Conservation (phyloP, 2,888 invertebrate species). For the Pseudococcus jackbeardsleyi region DNA sequence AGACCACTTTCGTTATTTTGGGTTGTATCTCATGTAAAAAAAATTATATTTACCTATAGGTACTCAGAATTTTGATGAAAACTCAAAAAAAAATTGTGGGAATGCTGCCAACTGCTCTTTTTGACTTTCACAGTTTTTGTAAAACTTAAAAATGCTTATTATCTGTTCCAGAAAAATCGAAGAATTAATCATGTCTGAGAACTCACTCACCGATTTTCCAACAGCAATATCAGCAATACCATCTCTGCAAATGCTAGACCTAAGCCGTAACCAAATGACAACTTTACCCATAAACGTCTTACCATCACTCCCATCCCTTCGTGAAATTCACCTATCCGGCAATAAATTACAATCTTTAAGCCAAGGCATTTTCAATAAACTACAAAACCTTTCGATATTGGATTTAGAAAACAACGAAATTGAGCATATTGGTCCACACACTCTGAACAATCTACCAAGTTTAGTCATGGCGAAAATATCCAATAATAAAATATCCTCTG, state of each 20-base stretch:
- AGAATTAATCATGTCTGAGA: constrained; percentile 83
- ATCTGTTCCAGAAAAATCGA: constrained; percentile 76
- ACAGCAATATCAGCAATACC: constrained; percentile 78
- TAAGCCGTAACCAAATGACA: constrained; percentile 83
- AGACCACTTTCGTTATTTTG: no score
- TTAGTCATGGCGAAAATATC: constrained; percentile 69
- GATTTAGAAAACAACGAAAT: constrained; percentile 87
- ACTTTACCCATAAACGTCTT: constrained; percentile 79
- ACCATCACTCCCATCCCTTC: constrained; percentile 78
- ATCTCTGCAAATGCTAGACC: constrained; percentile 80
- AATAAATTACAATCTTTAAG: constrained; percentile 81
- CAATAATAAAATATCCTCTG: constrained; percentile 70
- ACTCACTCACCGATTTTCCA: constrained; percentile 81
- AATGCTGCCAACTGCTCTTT: no score
- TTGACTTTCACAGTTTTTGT: no score
- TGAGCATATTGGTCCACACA: constrained; percentile 79
- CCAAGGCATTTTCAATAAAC: constrained; percentile 79
- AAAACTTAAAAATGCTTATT: no score
- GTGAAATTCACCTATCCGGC: constrained; percentile 80
- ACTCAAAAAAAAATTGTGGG: no score
- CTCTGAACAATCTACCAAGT: constrained; percentile 72
- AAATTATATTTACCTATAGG: no score
- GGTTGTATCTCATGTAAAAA: no score
- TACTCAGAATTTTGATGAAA: no score
- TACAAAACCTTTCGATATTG: constrained; percentile 80